phyloP scores from a whole-genome alignment of 2,888 invertebrate genomes.

The Dryadula phaetusa region DNA sequence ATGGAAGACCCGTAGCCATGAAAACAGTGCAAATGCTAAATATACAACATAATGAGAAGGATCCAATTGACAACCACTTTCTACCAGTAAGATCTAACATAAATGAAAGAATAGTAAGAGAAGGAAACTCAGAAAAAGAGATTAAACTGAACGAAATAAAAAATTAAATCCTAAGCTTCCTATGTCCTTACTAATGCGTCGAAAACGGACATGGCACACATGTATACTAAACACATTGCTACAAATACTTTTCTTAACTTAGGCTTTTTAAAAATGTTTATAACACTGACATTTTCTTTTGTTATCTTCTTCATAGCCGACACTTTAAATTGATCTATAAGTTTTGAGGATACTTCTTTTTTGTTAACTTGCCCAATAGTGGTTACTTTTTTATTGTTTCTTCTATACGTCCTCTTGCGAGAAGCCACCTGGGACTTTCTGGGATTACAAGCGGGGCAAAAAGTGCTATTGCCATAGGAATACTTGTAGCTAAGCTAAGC shows the following conservation, averaged over 20 bases:
- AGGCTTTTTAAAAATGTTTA: constrained; percentile 55
- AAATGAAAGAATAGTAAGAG: constrained; percentile 62
- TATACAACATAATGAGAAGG: constrained; percentile 52
- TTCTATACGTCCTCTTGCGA: constrained; percentile 63
- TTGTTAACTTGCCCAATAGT: constrained; percentile 61
- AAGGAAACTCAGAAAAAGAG: constrained; percentile 69
- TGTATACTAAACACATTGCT: constrained; percentile 59
- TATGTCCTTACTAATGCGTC: constrained; percentile 65
- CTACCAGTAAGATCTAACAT: constrained; percentile 64
- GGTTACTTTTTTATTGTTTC: constrained; percentile 61
- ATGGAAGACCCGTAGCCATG: constrained; percentile 57
- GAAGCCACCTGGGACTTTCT: constrained; percentile 71
- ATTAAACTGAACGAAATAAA: constrained; percentile 68
- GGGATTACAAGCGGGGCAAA: constrained; percentile 63
- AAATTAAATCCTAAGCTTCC: constrained; percentile 64
- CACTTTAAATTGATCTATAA: constrained; percentile 60
- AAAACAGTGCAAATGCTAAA: constrained; percentile 62
- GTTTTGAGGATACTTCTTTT: constrained; percentile 55
- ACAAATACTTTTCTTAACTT: constrained; percentile 59
- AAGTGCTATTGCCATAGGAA: constrained; percentile 60
- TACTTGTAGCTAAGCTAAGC: constrained; percentile 62
- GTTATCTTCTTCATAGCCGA: constrained; percentile 43
- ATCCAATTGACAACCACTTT: constrained; percentile 56
- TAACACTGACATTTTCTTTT: constrained; percentile 35
- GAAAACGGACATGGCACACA: constrained; percentile 61